Conservation (phyloP, 2,113 vertebrate genomes). For the Ciconia boyciana region DNA sequence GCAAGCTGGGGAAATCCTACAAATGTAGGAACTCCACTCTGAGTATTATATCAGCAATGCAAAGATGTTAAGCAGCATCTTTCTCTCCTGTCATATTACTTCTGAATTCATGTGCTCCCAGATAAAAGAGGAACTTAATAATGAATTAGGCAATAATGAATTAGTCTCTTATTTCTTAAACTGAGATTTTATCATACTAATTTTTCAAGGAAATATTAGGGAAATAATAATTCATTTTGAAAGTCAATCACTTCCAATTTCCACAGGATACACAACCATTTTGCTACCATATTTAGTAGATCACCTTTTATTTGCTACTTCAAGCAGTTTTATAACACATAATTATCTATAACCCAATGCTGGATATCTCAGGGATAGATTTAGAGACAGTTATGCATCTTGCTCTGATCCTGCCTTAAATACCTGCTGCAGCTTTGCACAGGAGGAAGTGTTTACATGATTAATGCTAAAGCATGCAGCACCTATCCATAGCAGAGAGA, state of each 20-base stretch:
- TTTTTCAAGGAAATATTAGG: not conserved
- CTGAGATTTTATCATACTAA: not conserved
- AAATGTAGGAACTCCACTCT: not conserved
- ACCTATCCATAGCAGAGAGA: not conserved
- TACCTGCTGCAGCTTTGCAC: not conserved
- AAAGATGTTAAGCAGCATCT: not conserved
- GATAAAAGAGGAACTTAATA: not conserved
- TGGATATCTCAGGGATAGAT: not conserved
- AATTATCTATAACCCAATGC: not conserved
- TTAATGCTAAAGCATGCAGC: not conserved
- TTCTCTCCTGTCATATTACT: not conserved
- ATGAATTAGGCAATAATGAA: not conserved
- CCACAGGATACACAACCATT: not conserved
- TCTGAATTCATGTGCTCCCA: not conserved
- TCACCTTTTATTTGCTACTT: not conserved
- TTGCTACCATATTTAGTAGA: not conserved
- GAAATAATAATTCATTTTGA: not conserved
- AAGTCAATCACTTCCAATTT: not conserved
- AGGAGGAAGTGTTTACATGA: not conserved
- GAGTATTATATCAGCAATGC: not conserved
- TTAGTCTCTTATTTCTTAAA: not conserved
- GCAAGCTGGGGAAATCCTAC: not conserved
- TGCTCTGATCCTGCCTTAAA: not conserved
- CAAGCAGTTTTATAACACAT: not conserved
- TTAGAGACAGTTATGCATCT: not conserved